Evolutionary conservation across 2,113 vertebrate genomes (phyloP).

Genomic region (Colinus virginianus): DNA sequence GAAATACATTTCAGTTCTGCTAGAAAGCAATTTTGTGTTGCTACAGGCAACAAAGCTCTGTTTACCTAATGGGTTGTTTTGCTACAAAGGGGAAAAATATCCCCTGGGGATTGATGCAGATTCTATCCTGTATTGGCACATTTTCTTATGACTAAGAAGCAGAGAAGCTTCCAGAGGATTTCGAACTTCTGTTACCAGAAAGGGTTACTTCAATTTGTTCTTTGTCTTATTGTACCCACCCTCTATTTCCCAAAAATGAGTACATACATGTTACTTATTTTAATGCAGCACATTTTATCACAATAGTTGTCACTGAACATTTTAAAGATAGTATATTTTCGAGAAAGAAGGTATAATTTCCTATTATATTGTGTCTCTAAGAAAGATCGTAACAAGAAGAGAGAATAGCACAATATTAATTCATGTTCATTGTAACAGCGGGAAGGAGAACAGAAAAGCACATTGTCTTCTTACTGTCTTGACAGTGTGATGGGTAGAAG

Average conservation of each 20-base stretch:
- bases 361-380: not conserved
- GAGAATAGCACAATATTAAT: conserved; percentile 1
- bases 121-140: not conserved
- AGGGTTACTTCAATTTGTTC: not conserved
- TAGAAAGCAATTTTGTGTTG: conserved; percentile 58
- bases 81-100: conserved; percentile 54
- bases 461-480: conserved; percentile 3
- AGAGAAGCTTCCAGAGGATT: conserved; percentile 10
- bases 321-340: conserved; percentile 2
- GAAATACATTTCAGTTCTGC: conserved; percentile 19
- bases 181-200: not conserved
- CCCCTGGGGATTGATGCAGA: conserved; percentile 6
- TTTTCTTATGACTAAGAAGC: not conserved
- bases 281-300: not conserved
- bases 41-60: conserved; percentile 43
- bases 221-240: not conserved
- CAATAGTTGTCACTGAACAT: not conserved
- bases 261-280: not conserved
- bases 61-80: conserved; percentile 61
- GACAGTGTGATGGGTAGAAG: not conserved
- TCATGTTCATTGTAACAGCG: not conserved
- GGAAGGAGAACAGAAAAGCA: conserved; percentile 12
- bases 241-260: not conserved
- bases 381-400: not conserved
- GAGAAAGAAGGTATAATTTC: not conserved